These are phyloP conservation scores for Ypsolopha sequella DNA, from an alignment of 2,888 invertebrate species.

Conservation along the genomic window DNA sequence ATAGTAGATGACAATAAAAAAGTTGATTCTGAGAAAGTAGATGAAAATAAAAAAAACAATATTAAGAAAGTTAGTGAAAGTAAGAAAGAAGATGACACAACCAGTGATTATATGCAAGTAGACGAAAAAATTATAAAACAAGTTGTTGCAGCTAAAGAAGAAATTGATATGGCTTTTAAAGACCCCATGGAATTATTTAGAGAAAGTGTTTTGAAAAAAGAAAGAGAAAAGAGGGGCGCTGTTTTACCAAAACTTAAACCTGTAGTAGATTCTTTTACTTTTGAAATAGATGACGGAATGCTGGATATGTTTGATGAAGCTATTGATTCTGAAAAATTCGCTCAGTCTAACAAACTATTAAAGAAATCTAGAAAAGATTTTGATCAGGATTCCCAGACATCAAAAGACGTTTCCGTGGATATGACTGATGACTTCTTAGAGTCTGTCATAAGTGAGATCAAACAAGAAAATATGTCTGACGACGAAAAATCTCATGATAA, in stretches of 20 bases:
- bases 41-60: neutral
- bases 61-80: neutral
- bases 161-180: slow-evolving; percentile 7
- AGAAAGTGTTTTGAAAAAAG: slow-evolving; percentile 15
- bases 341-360: slow-evolving; percentile 20
- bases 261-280: slow-evolving; percentile 53
- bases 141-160: neutral
- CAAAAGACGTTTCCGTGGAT: slow-evolving; percentile 34
- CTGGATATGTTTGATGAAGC: slow-evolving; percentile 44
- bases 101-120: neutral
- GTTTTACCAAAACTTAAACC: slow-evolving; percentile 39
- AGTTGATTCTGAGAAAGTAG: slow-evolving; percentile 11
- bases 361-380: slow-evolving; percentile 8
- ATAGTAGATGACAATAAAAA: too few species aligned
- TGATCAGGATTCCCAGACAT: slow-evolving; percentile 15
- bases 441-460: slow-evolving; percentile 58
- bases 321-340: slow-evolving; percentile 26
- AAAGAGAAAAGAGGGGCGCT: neutral
- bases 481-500: slow-evolving; percentile 41
- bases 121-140: neutral
- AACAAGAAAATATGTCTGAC: slow-evolving; percentile 45
- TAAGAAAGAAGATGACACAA: neutral
- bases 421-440: slow-evolving; percentile 54
- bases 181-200: slow-evolving; percentile 23
- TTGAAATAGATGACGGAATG: slow-evolving; percentile 48